Base-by-base conservation (phyloP, 2,797 vertebrate species). In the Ctenopoma multispine region DNA sequence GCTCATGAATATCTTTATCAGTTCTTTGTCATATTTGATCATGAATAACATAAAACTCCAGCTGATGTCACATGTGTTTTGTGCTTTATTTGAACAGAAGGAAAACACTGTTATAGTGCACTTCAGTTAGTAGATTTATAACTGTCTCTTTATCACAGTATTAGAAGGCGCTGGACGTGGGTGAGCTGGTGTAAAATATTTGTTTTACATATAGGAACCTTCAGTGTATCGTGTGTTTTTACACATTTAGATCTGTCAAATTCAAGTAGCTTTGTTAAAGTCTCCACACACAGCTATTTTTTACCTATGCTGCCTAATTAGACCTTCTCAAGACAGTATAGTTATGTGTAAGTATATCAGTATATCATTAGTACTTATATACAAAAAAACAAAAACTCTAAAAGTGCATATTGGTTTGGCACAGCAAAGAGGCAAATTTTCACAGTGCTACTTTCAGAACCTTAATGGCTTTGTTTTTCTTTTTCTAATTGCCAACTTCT, bases 11-110 rank as follows among this genome's bases (percentile, higher is more conserved):
- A 23, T 41, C 7, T 75, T 9, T 34, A 2, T 46, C 10, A 15
- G 3, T 50, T 20, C 1, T 54, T 65, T 51, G 23, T 31, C 46
- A 18, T 14, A 38, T 0, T 17, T 43, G 1, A 69, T 46, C 23
- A 53, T 63, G 63, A 79, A 54, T 7, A 47, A 51, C 1, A 64
- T 9, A 13, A 31, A 76, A 46, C 18, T 53, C 2, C 10, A 12
- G 11, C 2, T 18, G 13, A 62, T 65, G 24, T 71, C 8, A 24
- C 38, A 56, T 15, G 17, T 59, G 15, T 48, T 34, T 44, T 62
- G 47, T 56, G 21, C 50, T 85, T 86, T 86, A 85, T 79, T 89
- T 59, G 2, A 63, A 36, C 43, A 81, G 67, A 71, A 23, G 7
- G n/a, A 59, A 3, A 56, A 65, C 29, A 56, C 27, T 21, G 34